These are phyloP conservation scores for Pitta sordida DNA, from an alignment of 2,113 vertebrate genomes.

Conservation along the genomic window DNA sequence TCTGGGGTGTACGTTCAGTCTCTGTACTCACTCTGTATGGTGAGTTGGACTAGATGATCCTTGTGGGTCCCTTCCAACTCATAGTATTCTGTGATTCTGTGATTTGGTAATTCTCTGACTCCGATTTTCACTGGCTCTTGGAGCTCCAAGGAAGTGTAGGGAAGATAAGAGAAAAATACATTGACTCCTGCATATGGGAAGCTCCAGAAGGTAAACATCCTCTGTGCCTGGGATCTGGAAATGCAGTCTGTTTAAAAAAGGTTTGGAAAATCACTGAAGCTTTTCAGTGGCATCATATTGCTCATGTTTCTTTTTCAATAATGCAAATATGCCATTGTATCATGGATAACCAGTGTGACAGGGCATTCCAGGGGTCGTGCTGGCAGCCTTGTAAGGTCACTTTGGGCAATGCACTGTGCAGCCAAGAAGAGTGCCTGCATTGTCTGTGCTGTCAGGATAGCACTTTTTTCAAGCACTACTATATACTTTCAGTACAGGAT, in stretches of 20 bases:
- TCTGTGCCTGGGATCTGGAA: slow-evolving; percentile 27
- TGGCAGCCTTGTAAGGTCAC: background rate
- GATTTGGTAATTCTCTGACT: background rate
- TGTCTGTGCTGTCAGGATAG: background rate
- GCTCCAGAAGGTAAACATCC: slow-evolving; percentile 17
- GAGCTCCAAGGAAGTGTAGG: background rate
- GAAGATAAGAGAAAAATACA: slow-evolving; percentile 5
- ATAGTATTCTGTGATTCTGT: background rate
- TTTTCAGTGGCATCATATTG: background rate
- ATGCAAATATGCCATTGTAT: background rate
- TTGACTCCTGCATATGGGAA: slow-evolving; percentile 16
- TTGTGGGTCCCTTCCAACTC: background rate
- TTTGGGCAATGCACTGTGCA: background rate
- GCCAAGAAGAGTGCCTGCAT: background rate
- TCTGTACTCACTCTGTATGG: too few relatives aligned
- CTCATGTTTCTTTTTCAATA: background rate
- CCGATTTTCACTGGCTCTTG: background rate
- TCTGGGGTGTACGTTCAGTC: too few relatives aligned
- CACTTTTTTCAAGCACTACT: background rate
- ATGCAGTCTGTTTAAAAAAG: slow-evolving; percentile 20
- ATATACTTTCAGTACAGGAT: background rate
- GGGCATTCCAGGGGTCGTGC: background rate
- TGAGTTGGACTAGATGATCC: background rate
- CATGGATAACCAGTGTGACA: background rate
- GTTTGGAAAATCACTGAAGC: background rate